Percentiles rank a stretch among this genome's conserved stretches.
Conservation (phyloP, 2,888 invertebrate species). For the Eilema depressum region DNA sequence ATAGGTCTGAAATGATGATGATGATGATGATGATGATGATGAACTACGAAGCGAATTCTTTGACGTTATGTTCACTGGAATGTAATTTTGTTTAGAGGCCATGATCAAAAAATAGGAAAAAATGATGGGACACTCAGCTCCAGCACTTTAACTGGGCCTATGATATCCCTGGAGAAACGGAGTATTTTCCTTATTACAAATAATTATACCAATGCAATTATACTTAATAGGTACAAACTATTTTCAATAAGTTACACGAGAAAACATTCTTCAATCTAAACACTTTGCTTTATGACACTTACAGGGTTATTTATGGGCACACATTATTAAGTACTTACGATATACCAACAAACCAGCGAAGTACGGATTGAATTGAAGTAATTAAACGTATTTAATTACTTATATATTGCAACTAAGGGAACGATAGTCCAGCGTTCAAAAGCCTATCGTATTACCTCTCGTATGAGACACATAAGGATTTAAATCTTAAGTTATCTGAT, state of each 20-base stretch:
- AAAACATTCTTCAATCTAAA: not conserved
- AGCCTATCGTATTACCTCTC: not conserved
- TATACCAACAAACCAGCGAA: not conserved
- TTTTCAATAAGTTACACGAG: not conserved
- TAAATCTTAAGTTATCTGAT: not conserved
- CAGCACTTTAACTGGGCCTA: too few species aligned
- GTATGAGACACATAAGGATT: not conserved
- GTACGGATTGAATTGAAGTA: not conserved
- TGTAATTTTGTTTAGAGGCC: too few species aligned
- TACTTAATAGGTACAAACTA: too few species aligned
- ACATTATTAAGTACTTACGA: not conserved
- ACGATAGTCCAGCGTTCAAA: not conserved
- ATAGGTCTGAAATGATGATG: too few species aligned
- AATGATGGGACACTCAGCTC: too few species aligned
- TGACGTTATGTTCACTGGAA: too few species aligned
- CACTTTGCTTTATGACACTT: not conserved
- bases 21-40: too few species aligned
- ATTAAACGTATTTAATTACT: conserved; percentile 6
- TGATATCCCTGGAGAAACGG: too few species aligned
- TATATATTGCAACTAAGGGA: not conserved
- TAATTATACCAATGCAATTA: too few species aligned
- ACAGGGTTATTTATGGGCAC: not conserved
- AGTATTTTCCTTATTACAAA: too few species aligned
- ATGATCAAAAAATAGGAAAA: too few species aligned
- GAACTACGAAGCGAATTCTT: too few species aligned